phyloP scores from a whole-genome alignment of 2,113 vertebrate species.

The Sinocyclocheilus anshuiensis region DNA sequence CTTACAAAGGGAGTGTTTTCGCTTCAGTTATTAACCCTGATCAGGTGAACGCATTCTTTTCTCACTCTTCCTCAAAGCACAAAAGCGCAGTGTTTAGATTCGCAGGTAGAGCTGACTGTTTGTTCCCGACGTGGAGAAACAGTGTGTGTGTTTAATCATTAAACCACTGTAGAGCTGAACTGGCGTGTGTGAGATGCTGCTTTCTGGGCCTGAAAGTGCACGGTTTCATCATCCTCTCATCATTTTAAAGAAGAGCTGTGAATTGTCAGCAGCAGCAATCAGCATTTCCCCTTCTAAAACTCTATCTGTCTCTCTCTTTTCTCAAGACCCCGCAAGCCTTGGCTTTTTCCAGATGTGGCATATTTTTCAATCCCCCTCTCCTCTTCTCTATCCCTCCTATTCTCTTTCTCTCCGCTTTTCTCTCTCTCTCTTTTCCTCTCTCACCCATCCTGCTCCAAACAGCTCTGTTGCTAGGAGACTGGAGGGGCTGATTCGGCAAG shows the following conservation, averaged over 20 bases:
- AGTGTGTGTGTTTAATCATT: constrained; percentile 58
- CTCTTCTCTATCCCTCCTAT: constrained; percentile 51
- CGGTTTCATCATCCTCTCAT: constrained; percentile 69
- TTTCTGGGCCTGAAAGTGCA: constrained; percentile 68
- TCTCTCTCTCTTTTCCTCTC: constrained; percentile 47
- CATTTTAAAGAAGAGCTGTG: constrained; percentile 58
- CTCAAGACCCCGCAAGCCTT: constrained; percentile 73
- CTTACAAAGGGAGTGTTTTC: constrained; percentile 1
- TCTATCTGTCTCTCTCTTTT: constrained; percentile 61
- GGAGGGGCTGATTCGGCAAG: constrained; percentile 77
- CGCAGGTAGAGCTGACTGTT: constrained; percentile 30
- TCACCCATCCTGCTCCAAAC: constrained; percentile 79
- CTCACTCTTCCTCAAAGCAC: constrained; percentile 39
- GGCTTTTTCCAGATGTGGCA: constrained; percentile 74
- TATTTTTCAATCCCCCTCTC: constrained; percentile 69
- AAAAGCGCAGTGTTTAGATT: constrained; percentile 35
- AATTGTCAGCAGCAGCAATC: constrained; percentile 66
- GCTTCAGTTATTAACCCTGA: constrained; percentile 20
- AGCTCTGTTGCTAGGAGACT: constrained; percentile 85
- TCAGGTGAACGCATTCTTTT: constrained; percentile 14
- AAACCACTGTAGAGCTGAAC: constrained; percentile 42
- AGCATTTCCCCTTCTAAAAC: constrained; percentile 50
- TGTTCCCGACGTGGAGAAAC: constrained; percentile 35
- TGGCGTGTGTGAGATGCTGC: constrained; percentile 61
- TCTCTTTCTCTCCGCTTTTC: constrained; percentile 45